These are phyloP conservation scores for Mnemiopsis leidyi DNA, from an alignment of 37 sponge, comb jelly and placozoan species.

Conservation along the genomic window DNA sequence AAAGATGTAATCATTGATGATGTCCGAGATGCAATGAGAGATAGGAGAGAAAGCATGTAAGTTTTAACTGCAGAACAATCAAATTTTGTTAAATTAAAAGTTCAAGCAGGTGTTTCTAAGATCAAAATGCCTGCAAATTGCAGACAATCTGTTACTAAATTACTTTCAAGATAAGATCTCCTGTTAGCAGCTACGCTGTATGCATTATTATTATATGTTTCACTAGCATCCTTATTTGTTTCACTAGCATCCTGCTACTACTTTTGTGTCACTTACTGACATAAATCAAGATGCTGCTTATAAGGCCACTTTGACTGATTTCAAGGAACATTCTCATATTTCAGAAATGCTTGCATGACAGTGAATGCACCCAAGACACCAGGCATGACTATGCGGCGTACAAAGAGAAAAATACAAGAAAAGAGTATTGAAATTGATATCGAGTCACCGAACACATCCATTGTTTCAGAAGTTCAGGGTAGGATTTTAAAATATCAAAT, in stretches of 20 bases:
- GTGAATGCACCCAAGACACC: slow-evolving; percentile 54
- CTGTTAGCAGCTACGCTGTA: too few relatives aligned
- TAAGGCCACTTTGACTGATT: background rate
- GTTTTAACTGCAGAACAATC: background rate
- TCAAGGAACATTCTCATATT: background rate
- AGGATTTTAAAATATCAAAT: background rate
- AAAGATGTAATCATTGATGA: slow-evolving; percentile 63
- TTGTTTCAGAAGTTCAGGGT: background rate
- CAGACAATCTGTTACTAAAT: too few relatives aligned
- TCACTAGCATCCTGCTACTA: too few relatives aligned
- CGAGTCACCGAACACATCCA: slow-evolving; percentile 6
- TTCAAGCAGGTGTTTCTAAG: too few relatives aligned
- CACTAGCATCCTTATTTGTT: too few relatives aligned
- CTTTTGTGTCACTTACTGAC: too few relatives aligned
- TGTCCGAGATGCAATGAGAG: background rate
- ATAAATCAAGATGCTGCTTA: too few relatives aligned
- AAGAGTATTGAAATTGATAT: background rate
- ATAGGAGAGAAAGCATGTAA: slow-evolving; percentile 25
- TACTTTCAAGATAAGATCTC: too few relatives aligned
- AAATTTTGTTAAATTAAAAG: too few relatives aligned
- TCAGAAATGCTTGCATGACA: slow-evolving; percentile 38
- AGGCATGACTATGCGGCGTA: background rate
- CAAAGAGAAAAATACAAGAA: background rate
- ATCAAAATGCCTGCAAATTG: too few relatives aligned
- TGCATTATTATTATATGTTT: too few relatives aligned